Percentiles rank a stretch among this genome's conserved stretches.
Evolutionary conservation across 2,113 vertebrate genomes (phyloP).

Genomic region (Phasianus colchicus): DNA sequence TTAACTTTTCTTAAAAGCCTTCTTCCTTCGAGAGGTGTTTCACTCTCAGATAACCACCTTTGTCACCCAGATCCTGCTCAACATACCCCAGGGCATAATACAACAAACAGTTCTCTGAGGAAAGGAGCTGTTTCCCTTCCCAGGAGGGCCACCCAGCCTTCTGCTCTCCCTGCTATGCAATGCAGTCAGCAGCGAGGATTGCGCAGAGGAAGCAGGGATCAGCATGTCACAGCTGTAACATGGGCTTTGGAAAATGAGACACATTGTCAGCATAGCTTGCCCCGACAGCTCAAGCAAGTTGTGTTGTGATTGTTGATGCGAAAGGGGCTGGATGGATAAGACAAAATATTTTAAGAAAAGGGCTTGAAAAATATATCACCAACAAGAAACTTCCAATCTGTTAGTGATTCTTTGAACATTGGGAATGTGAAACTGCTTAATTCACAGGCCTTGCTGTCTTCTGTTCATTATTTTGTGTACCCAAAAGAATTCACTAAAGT

Average conservation of each 20-base stretch:
- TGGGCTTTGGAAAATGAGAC: background rate
- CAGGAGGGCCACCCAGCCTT: background rate
- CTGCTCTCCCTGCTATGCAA: background rate
- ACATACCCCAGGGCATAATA: background rate
- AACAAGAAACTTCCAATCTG: conserved; percentile 48
- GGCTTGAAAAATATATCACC: conserved; percentile 17
- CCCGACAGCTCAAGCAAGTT: conserved; percentile 33
- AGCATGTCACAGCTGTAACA: conserved; percentile 36
- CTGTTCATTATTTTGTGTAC: conserved; percentile 74
- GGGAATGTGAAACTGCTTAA: conserved; percentile 39
- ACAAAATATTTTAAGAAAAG: conserved; percentile 63
- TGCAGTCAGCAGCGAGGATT: background rate
- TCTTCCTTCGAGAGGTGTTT: background rate
- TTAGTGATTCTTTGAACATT: conserved; percentile 30
- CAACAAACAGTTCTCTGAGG: background rate
- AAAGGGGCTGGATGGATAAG: background rate
- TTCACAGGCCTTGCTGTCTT: conserved; percentile 58
- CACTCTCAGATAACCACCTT: background rate
- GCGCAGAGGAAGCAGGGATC: background rate
- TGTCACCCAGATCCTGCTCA: background rate
- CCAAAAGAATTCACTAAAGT: conserved; percentile 76
- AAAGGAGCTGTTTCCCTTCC: background rate
- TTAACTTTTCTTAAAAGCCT: background rate
- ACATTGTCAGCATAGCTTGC: conserved; percentile 4
- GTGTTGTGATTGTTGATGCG: conserved; percentile 26